These are phyloP conservation scores for Pseudomyrmex gracilis DNA, from an alignment of 1,140 invertebrate genomes.

Conservation along the genomic window DNA sequence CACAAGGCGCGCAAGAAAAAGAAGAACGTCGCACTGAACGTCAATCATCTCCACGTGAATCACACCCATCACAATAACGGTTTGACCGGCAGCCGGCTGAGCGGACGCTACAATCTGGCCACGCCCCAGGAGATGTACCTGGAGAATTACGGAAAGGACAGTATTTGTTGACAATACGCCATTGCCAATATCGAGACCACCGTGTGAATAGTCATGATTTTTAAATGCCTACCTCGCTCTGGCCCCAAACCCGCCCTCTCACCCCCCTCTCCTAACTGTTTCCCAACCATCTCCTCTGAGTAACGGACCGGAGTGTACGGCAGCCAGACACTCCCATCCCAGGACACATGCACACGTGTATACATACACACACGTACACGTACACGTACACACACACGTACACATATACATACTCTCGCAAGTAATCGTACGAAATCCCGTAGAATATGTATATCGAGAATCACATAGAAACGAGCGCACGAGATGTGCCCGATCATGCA, in stretches of 20 bases:
- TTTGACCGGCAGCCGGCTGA: constrained; percentile 78
- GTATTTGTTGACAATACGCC: constrained; percentile 90
- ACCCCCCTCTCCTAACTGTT: not conserved
- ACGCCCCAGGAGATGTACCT: constrained; percentile 86
- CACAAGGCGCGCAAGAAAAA: constrained; percentile 88
- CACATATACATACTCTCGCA: constrained; percentile 58
- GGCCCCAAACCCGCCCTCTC: constrained; percentile 40
- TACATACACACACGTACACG: not conserved
- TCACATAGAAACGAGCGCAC: constrained; percentile 61
- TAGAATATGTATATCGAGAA: constrained; percentile 66
- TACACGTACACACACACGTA: constrained; percentile 12
- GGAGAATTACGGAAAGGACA: constrained; percentile 89
- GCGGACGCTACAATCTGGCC: constrained; percentile 85
- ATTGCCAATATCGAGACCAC: constrained; percentile 88
- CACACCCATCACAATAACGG: constrained; percentile 85
- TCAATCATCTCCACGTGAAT: constrained; percentile 87
- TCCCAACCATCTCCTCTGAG: not conserved
- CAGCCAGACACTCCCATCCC: constrained; percentile 46
- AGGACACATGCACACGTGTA: not conserved
- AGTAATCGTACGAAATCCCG: constrained; percentile 70
- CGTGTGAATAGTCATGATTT: constrained; percentile 84
- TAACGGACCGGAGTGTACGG: constrained; percentile 55
- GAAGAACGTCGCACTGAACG: constrained; percentile 86
- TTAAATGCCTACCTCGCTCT: constrained; percentile 73
- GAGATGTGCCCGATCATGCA: constrained; percentile 14